phyloP scores from a whole-genome alignment of 2,113 vertebrate species.

The Pagrus major region DNA sequence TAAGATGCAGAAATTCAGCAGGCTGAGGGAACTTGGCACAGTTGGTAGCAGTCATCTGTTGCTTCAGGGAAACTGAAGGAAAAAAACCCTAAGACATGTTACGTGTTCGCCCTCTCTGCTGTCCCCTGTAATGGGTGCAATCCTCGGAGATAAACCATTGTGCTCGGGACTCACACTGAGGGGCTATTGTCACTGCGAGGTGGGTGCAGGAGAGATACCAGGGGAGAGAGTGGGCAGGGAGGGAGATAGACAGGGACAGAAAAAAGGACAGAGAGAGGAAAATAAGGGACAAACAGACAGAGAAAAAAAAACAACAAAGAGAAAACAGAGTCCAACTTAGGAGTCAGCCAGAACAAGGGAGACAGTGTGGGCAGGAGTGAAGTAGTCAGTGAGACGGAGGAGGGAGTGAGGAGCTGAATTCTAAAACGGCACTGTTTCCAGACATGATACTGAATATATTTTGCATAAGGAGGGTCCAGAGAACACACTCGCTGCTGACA shows the following conservation, averaged over 20 bases:
- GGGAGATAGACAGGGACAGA: constrained; percentile 21
- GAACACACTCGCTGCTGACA: constrained; percentile 67
- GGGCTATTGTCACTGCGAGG: constrained; percentile 69
- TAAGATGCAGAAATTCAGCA: constrained; percentile 26
- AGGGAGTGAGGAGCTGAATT: constrained; percentile 70
- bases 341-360: constrained; percentile 58
- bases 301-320: constrained; percentile 48
- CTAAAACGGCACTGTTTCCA: constrained; percentile 68
- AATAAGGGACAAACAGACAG: constrained; percentile 44
- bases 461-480: constrained; percentile 71
- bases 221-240: constrained; percentile 35
- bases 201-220: constrained; percentile 58
- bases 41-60: constrained; percentile 16
- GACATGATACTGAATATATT: constrained; percentile 75
- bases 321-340: constrained; percentile 48
- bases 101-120: constrained; percentile 33
- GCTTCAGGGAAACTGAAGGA: constrained; percentile 43
- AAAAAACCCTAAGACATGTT: constrained; percentile 3
- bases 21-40: constrained; percentile 9
- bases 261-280: constrained; percentile 40
- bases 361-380: constrained; percentile 63
- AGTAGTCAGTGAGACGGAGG: constrained; percentile 49
- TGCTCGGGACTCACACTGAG: constrained; percentile 59
- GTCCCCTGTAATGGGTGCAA: constrained; percentile 48
- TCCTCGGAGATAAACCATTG: constrained; percentile 72